A percentile compares a stretch with the other conserved stretches of the same genome.
Evolutionary conservation across 2,113 vertebrate species (phyloP).

Genomic region (Myiopsitta monachus): DNA sequence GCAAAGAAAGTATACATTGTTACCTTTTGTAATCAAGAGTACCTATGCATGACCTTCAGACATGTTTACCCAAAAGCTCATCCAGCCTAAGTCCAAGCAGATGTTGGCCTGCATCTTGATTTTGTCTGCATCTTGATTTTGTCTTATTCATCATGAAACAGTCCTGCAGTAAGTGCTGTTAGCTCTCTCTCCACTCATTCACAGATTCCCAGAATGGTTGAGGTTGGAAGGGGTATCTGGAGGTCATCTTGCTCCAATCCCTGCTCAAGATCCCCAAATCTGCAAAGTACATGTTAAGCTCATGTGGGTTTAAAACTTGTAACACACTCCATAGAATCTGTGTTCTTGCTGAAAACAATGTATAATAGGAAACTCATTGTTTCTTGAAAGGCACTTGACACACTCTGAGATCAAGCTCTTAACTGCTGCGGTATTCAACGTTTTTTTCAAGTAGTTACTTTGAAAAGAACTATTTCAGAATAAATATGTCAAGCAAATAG

Average conservation of each 20-base stretch:
- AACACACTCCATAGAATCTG: not conserved
- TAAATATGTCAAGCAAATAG: not conserved
- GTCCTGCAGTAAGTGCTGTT: not conserved
- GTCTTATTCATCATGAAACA: not conserved
- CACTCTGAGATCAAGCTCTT: not conserved
- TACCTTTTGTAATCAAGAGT: not conserved
- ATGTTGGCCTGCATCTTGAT: not conserved
- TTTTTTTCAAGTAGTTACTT: not conserved
- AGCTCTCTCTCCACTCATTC: not conserved
- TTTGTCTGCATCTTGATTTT: not conserved
- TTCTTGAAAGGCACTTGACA: not conserved
- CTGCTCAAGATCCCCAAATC: not conserved
- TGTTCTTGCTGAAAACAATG: not conserved
- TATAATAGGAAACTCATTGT: not conserved
- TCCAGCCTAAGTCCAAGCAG: not conserved
- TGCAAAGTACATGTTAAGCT: not conserved
- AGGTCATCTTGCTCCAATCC: not conserved
- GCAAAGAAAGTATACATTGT: not conserved
- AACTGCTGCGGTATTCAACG: not conserved
- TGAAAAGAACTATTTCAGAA: constrained; percentile 7
- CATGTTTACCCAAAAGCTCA: not conserved
- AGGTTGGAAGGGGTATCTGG: not conserved
- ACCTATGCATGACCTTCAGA: not conserved
- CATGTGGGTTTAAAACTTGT: not conserved
- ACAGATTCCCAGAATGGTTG: not conserved